These are phyloP conservation scores for Cotesia glomerata DNA, from an alignment of 1,140 invertebrate genomes.

Conservation along the genomic window DNA sequence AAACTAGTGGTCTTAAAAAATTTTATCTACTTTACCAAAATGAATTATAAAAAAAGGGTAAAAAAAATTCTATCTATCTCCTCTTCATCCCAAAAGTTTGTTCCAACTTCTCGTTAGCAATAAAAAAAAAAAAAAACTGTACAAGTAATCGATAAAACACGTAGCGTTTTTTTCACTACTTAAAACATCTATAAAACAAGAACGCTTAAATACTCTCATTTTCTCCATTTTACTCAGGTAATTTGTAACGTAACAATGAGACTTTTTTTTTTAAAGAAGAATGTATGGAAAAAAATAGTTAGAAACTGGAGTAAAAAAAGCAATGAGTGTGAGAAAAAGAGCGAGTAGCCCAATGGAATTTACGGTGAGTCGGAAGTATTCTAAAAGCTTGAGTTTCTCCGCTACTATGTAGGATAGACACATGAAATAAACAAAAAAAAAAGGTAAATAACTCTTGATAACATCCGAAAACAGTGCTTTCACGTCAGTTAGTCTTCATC, in stretches of 20 bases:
- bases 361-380: conserved; percentile 54
- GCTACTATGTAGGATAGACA: conserved; percentile 47
- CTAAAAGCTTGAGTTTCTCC: conserved; percentile 49
- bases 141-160: no score
- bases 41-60: no score
- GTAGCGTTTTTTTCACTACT: no score
- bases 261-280: conserved; percentile 19
- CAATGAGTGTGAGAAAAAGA: conserved; percentile 25
- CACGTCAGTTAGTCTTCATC: no score
- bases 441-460: neutral
- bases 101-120: no score
- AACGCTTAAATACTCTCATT: neutral
- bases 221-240: conserved; percentile 1
- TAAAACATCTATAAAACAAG: no score
- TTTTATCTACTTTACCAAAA: no score
- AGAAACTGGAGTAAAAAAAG: conserved; percentile 6
- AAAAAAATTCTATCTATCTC: no score
- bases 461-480: neutral
- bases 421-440: neutral
- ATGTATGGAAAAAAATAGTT: conserved; percentile 5
- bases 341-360: conserved; percentile 47
- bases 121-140: no score
- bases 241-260: conserved; percentile 4
- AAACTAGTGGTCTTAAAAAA: no score
- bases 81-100: no score